phyloP scores from a whole-genome alignment of 2,797 vertebrate species.

The Siniperca scherzeri region DNA sequence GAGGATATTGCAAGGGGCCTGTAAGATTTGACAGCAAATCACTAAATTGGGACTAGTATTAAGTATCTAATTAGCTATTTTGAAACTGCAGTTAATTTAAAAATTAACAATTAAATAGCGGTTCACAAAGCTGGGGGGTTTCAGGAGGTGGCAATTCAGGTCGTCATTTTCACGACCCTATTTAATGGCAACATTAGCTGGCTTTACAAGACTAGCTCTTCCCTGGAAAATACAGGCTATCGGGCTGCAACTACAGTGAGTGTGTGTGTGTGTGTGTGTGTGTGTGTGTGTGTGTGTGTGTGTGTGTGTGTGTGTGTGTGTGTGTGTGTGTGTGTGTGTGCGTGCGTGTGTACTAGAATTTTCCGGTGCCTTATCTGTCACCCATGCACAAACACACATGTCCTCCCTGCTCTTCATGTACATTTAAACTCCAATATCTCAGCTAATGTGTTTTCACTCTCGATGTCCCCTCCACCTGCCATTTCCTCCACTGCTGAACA shows the following conservation, averaged over 20 bases:
- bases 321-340: not conserved
- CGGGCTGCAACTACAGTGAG: not conserved
- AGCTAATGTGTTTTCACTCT: conserved; percentile 51
- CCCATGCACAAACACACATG: conserved; percentile 15
- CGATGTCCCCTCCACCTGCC: conserved; percentile 18
- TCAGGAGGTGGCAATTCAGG: not conserved
- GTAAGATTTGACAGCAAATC: not conserved
- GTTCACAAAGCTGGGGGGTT: not conserved
- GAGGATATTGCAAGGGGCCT: too few relatives aligned
- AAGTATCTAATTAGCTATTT: not conserved
- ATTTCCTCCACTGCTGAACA: conserved; percentile 15
- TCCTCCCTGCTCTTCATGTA: conserved; percentile 5
- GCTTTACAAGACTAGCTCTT: not conserved
- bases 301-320: conserved; percentile 1
- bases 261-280: conserved; percentile 4
- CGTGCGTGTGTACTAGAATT: not conserved
- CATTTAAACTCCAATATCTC: not conserved
- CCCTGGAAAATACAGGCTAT: conserved; percentile 14
- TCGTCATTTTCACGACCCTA: not conserved
- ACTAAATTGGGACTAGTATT: not conserved
- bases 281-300: too few relatives aligned
- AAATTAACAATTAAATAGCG: not conserved
- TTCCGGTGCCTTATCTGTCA: not conserved
- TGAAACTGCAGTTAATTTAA: not conserved
- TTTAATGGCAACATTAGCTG: conserved; percentile 17